phyloP scores from a whole-genome alignment of 2,113 vertebrate genomes.

The Noturus placidus region DNA sequence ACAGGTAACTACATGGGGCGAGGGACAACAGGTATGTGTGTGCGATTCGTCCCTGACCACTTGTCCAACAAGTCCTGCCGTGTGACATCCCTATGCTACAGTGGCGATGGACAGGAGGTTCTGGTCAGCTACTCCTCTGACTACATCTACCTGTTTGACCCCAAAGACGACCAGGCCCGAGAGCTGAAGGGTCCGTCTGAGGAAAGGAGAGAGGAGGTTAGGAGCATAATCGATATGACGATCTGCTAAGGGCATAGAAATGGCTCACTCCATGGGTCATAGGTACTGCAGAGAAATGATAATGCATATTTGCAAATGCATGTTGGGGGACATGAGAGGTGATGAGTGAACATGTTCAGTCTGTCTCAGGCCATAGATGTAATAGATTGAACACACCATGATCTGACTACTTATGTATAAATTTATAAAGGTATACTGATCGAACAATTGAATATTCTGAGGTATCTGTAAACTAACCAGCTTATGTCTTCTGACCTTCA shows the following conservation, averaged over 20 bases:
- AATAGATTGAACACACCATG: background rate
- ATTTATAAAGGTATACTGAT: background rate
- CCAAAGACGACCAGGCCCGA: constrained; percentile 92
- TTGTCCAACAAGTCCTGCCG: constrained; percentile 95
- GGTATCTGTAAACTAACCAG: background rate
- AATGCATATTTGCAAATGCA: background rate
- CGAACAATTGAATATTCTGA: background rate
- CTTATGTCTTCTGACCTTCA: background rate
- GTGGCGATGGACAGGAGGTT: constrained; percentile 93
- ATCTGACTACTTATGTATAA: background rate
- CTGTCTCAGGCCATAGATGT: background rate
- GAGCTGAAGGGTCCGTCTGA: constrained; percentile 92
- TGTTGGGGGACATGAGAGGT: background rate
- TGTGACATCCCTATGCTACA: constrained; percentile 96
- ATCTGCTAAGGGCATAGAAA: background rate
- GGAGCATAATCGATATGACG: background rate
- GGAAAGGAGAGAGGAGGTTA: constrained; percentile 92
- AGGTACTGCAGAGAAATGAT: background rate
- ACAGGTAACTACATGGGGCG: constrained; percentile 91
- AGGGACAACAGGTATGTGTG: constrained; percentile 93
- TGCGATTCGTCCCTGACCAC: constrained; percentile 91
- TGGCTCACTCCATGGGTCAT: background rate
- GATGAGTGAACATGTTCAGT: background rate
- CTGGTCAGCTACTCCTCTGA: constrained; percentile 98
- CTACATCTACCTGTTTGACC: constrained; percentile 97